Conservation (phyloP, 2,113 vertebrate genomes). For the Brachyhypopomus occidentalis region DNA sequence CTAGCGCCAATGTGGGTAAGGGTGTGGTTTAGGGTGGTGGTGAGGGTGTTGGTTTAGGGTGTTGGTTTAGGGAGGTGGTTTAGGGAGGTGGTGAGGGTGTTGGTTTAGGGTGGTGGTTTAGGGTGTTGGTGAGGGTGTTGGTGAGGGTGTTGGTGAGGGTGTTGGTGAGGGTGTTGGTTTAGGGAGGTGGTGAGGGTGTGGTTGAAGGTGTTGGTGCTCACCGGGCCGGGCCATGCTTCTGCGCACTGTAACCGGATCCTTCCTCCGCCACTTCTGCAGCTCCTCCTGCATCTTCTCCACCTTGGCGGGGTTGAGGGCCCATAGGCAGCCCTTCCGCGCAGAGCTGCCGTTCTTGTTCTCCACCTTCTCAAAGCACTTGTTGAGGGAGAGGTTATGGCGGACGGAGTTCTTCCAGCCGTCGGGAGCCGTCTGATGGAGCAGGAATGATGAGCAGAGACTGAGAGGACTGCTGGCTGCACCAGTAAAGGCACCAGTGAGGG, state of each 20-base stretch:
- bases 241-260: constrained; percentile 89
- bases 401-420: constrained; percentile 99
- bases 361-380: constrained; percentile 98
- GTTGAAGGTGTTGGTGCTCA: constrained; percentile 56
- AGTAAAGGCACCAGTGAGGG: too few relatives aligned
- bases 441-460: not conserved
- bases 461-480: not conserved
- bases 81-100: too few relatives aligned
- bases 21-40: too few relatives aligned
- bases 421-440: constrained; percentile 84
- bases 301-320: constrained; percentile 94
- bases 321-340: constrained; percentile 92
- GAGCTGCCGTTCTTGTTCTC: constrained; percentile 90
- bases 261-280: constrained; percentile 96
- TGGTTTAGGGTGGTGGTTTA: too few relatives aligned
- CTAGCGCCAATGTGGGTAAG: too few relatives aligned
- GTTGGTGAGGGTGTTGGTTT: too few relatives aligned
- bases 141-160: too few relatives aligned
- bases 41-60: too few relatives aligned
- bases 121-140: too few relatives aligned
- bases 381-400: constrained; percentile 95
- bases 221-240: constrained; percentile 97
- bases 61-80: too few relatives aligned
- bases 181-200: not conserved
- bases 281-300: constrained; percentile 98